Evolutionary conservation across 1,140 invertebrate species (phyloP), one percentile per base, ranked within the genome.

Genomic region (Reticulitermes speratus): DNA sequence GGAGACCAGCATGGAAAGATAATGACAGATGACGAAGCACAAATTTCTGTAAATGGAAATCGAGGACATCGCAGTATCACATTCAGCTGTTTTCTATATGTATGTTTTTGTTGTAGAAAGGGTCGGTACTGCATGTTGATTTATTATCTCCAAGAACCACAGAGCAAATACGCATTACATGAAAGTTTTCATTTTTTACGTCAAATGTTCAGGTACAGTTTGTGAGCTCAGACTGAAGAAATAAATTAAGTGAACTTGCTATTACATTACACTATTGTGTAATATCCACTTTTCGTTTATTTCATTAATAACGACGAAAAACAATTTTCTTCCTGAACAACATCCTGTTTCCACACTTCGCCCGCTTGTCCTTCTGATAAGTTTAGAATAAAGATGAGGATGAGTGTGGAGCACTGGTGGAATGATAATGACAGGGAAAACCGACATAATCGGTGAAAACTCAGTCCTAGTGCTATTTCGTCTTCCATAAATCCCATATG

Each of bases 21-120:
- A 75, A 75, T 75, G 65, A 75, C 65, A 75, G 65, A 75, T 75
- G 65, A 75, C 65, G 65, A 75, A 75, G 65, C 65, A 75, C 25
- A 75, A 75, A 14, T 75, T 75, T 75, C 65, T 75, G 65, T 75
- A 75, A 75, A 75, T 75, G 65, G 65, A 75, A 75, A 75, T 75
- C 65, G 25, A 75, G 65, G 65, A 75, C 65, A 30, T 30, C 25
- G 7, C 65, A 75, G 65, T 30, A 75, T 30, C 65, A 75, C 65
- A 75, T 75, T 75, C 65, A 75, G 14, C 25, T 75, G 65, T 75
- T 75, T 75, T 75, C 25, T 75, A 8, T 65, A 23, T 65, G 21
- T 65, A 65, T 65, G 25, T 65, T 75, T 75, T 75, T 75, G 65
- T 75, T 30, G n/a, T 8, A 30, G n/a, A 75, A 38, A 75, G 65